phyloP scores from a whole-genome alignment of 1,140 invertebrate genomes.

The Bombyx mori region ASM3026992v2 NC_085110.1:5958501-5959000 shows the following conservation, averaged over 20 bases:
- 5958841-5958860: constrained; percentile 33
- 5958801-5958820: constrained; percentile 44
- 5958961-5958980: constrained; percentile 67
- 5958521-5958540: constrained; percentile 93
- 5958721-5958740: constrained; percentile 52
- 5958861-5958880: constrained; percentile 30
- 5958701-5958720: constrained; percentile 61
- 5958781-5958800: constrained; percentile 79
- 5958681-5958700: constrained; percentile 51
- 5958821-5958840: constrained; percentile 41
- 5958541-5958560: constrained; percentile 93
- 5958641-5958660: constrained; percentile 59
- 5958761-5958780: constrained; percentile 85
- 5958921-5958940: constrained; percentile 86
- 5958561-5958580: constrained; percentile 90
- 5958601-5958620: constrained; percentile 69
- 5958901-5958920: constrained; percentile 81
- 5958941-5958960: constrained; percentile 89
- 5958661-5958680: constrained; percentile 35
- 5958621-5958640: constrained; percentile 58
- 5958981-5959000: constrained; percentile 40
- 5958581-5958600: constrained; percentile 93
- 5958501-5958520: constrained; percentile 95
- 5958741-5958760: constrained; percentile 56
- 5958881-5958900: constrained; percentile 77